Conservation (phyloP, 2,113 vertebrate genomes). For the Sphyrna mokarran region DNA sequence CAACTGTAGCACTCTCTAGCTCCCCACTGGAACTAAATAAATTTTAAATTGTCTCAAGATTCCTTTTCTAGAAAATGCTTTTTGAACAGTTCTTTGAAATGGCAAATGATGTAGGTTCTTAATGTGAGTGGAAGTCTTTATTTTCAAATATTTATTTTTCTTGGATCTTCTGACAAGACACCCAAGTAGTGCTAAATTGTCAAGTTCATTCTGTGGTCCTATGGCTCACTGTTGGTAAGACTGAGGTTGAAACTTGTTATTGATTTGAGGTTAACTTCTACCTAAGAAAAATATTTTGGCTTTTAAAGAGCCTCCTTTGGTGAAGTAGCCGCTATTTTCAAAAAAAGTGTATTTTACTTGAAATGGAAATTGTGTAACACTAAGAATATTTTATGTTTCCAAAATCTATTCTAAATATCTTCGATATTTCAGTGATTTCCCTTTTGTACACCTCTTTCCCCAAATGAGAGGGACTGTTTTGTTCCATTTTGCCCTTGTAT, state of each 20-base stretch:
- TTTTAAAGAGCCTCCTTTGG: background rate
- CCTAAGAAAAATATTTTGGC: background rate
- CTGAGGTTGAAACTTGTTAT: slow-evolving; percentile 9
- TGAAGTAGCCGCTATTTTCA: background rate
- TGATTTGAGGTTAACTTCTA: slow-evolving; percentile 9
- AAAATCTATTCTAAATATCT: background rate
- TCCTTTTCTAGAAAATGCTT: background rate
- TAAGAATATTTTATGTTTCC: background rate
- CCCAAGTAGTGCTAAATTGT: slow-evolving; percentile 5
- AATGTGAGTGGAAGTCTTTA: background rate
- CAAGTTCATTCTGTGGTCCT: background rate
- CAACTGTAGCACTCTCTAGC: background rate
- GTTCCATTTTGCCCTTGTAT: background rate
- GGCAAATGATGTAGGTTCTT: background rate
- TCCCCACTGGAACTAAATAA: background rate
- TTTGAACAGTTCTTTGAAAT: background rate
- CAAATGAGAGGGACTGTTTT: background rate
- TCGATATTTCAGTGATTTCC: background rate
- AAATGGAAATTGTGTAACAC: background rate
- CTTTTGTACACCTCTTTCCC: background rate
- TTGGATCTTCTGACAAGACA: background rate
- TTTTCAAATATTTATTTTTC: background rate
- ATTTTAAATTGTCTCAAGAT: background rate
- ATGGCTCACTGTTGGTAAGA: background rate
- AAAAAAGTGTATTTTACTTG: background rate